Evolutionary conservation across 2,888 invertebrate species (phyloP), one percentile per base, ranked within the genome.

Genomic region (Meandrusa payeni): DNA sequence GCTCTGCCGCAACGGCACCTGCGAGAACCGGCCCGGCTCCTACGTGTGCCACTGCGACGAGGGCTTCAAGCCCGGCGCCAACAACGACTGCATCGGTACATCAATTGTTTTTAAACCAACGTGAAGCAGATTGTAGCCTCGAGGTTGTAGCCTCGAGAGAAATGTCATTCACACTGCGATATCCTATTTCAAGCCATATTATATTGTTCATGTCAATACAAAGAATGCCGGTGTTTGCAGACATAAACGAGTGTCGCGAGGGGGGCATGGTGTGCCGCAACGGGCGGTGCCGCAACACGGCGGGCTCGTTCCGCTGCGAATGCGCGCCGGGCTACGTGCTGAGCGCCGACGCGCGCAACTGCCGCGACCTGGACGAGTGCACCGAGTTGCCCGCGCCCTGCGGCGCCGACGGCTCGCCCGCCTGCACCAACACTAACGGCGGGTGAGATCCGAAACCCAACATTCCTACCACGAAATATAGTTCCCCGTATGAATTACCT

Each of bases 191-290:
- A n/a, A n/a, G n/a, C n/a, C n/a, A n/a, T n/a, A n/a, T n/a, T n/a
- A n/a, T n/a, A n/a, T n/a, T n/a, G n/a, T n/a, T n/a, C n/a, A n/a
- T n/a, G n/a, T n/a, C n/a, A n/a, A n/a, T n/a, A n/a, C n/a, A n/a
- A n/a, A n/a, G n/a, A n/a, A n/a, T n/a, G n/a, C n/a, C n/a, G n/a
- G 9, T 24, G 1, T 3, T 7, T 24, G 10, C 50, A 92, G 94
- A 94, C 69, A 89, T 95, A 45, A 95, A 96, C 76, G 96, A 96
- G 76, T 96, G 96, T 59, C 91, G 93, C 55, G 92, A 93, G 65
- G 94, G 94, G 88, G 93, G 94, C 32, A 93, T 93, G 76, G 91
- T 95, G 42, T 97, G 97, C 68, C 91, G 95, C 55, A 96, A 96
- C 65, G 95, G 95, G 0, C 89, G 94, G 36, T 96, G 96, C 64